phyloP scores from a whole-genome alignment of 2,113 vertebrate genomes.

The Cyphomyrus plagiostoma region DNA sequence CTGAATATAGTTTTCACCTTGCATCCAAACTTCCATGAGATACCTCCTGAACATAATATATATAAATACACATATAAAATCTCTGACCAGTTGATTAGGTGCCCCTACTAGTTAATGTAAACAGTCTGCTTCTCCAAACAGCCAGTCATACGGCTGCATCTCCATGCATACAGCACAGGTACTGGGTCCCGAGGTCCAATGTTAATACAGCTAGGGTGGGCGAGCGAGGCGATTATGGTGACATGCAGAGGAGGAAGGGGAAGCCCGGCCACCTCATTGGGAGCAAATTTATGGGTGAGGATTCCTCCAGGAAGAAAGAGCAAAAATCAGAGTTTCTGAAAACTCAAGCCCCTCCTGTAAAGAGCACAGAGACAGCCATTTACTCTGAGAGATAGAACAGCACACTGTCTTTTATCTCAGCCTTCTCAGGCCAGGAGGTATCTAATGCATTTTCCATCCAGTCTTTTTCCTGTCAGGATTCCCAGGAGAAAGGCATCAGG shows the following conservation, averaged over 20 bases:
- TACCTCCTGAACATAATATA: neutral
- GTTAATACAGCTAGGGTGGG: neutral
- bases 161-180: neutral
- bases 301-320: slow-evolving; percentile 17
- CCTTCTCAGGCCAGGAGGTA: slow-evolving; percentile 34
- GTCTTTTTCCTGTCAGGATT: slow-evolving; percentile 32
- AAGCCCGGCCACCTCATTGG: slow-evolving; percentile 16
- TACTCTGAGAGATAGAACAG: slow-evolving; percentile 32
- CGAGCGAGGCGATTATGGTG: neutral
- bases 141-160: neutral
- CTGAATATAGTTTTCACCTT: neutral
- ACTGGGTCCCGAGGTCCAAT: neutral
- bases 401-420: slow-evolving; percentile 40
- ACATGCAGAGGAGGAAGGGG: slow-evolving; percentile 8
- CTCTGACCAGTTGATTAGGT: neutral
- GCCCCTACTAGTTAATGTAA: neutral
- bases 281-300: slow-evolving; percentile 20
- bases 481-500: slow-evolving; percentile 39
- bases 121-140: neutral
- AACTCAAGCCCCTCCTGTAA: slow-evolving; percentile 12
- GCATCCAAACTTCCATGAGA: neutral
- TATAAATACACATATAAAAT: too few species aligned
- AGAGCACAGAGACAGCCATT: slow-evolving; percentile 22
- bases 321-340: slow-evolving; percentile 17
- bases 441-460: slow-evolving; percentile 34